These are phyloP conservation scores for Philereme vetulata DNA, from an alignment of 2,888 invertebrate species.

Conservation along the genomic window DNA sequence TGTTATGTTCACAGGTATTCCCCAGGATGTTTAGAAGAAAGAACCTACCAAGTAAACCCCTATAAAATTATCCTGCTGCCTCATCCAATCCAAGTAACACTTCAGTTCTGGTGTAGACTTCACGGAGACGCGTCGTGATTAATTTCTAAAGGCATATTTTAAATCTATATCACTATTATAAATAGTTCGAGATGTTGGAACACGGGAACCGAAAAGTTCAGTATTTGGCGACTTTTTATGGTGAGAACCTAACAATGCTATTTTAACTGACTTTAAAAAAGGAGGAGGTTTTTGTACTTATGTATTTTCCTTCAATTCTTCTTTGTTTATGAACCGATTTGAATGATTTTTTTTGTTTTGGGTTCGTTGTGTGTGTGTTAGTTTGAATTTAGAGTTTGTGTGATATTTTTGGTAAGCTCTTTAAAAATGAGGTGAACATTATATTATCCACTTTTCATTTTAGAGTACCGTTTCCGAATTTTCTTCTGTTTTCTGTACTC, in stretches of 20 bases:
- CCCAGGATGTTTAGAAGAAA: constrained; percentile 4
- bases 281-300: constrained; percentile 8
- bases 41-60: background rate
- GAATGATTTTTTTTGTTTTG: too few relatives aligned
- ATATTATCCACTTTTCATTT: too few relatives aligned
- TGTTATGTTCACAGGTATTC: constrained; percentile 9
- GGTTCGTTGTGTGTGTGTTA: too few relatives aligned
- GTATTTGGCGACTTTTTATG: constrained; percentile 62
- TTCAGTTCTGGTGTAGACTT: constrained; percentile 6
- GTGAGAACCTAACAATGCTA: constrained; percentile 44
- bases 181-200: constrained; percentile 38
- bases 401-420: too few relatives aligned
- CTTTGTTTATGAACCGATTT: too few relatives aligned
- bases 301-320: background rate
- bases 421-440: too few relatives aligned
- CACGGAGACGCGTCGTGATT: constrained; percentile 1
- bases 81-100: background rate
- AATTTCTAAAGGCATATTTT: background rate
- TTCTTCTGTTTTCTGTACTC: too few relatives aligned
- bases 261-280: too few relatives aligned
- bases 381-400: too few relatives aligned
- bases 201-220: constrained; percentile 54
- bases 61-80: background rate
- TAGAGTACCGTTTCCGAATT: too few relatives aligned
- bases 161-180: too few relatives aligned